These are phyloP conservation scores for Acronicta leporina DNA, from an alignment of 2,888 invertebrate species.

Conservation along the genomic window DNA sequence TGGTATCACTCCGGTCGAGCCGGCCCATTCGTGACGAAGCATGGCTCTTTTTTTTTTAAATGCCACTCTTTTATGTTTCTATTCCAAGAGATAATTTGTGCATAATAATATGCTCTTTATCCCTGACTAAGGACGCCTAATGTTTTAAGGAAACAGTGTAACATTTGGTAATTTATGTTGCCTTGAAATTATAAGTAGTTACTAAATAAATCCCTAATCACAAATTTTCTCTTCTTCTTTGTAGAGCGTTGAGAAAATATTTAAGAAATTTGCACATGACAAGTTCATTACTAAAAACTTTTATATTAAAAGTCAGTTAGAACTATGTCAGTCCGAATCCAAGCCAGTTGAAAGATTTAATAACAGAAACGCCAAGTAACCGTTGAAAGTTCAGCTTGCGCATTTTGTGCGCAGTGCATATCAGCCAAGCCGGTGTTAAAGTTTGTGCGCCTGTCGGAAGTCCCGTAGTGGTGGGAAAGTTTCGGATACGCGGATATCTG, in stretches of 20 bases:
- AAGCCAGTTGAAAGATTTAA: slow-evolving; percentile 14
- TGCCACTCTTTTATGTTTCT: no score
- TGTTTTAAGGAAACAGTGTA: no score
- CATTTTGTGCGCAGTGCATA: slow-evolving; percentile 28
- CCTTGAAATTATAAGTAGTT: no score
- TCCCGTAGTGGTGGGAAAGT: slow-evolving; percentile 12
- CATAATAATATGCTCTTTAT: neutral
- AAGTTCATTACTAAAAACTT: neutral
- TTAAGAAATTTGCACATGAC: no score
- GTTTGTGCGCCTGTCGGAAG: slow-evolving; percentile 17
- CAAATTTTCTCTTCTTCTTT: no score
- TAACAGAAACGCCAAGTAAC: slow-evolving; percentile 19
- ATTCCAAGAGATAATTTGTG: no score
- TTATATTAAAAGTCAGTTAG: slow-evolving; percentile 1
- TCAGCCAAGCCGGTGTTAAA: slow-evolving; percentile 14
- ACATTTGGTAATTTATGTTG: no score
- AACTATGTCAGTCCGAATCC: slow-evolving; percentile 6
- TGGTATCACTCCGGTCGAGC: no score
- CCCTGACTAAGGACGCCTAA: no score
- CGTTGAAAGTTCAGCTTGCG: slow-evolving; percentile 15
- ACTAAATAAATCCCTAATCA: no score
- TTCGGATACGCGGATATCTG: slow-evolving; percentile 15
- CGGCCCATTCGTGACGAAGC: no score
- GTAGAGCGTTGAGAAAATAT: neutral
- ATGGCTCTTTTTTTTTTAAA: no score